phyloP scores from a whole-genome alignment of 2,113 vertebrate genomes.

The Crotalus horridus region DNA sequence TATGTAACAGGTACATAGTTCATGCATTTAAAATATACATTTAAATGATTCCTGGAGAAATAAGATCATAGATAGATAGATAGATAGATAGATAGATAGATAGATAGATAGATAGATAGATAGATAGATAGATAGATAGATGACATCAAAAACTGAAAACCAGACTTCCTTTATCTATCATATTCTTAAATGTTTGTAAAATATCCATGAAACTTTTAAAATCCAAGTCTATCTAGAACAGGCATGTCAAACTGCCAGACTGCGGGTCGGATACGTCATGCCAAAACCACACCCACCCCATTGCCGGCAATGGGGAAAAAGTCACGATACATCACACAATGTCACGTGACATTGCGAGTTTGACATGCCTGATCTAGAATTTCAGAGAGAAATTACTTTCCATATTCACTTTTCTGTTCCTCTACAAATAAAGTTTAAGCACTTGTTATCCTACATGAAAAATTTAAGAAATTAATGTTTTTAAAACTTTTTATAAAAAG shows the following conservation, averaged over 20 bases:
- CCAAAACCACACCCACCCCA: too few relatives aligned
- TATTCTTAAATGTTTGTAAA: neutral
- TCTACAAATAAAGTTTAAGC: neutral
- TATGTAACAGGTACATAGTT: neutral
- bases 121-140: neutral
- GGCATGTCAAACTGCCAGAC: too few relatives aligned
- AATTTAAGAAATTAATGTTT: neutral
- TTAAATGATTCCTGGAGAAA: too few relatives aligned
- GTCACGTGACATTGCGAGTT: too few relatives aligned
- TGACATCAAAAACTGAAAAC: neutral
- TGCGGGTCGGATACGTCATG: too few relatives aligned
- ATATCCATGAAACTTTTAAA: neutral
- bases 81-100: neutral
- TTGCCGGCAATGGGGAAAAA: too few relatives aligned
- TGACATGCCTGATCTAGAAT: neutral
- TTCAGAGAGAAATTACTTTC: neutral
- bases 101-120: neutral
- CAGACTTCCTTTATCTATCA: neutral
- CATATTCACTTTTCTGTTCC: neutral
- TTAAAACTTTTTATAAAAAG: neutral
- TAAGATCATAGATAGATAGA: too few relatives aligned
- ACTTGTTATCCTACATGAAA: neutral
- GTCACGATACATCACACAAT: accelerated
- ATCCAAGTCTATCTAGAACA: neutral
- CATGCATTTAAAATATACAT: too few relatives aligned